Percentiles rank a stretch among this genome's conserved stretches.
phyloP scores from a whole-genome alignment of 2,888 invertebrate genomes.

The Lepidochrysops patricia region DNA sequence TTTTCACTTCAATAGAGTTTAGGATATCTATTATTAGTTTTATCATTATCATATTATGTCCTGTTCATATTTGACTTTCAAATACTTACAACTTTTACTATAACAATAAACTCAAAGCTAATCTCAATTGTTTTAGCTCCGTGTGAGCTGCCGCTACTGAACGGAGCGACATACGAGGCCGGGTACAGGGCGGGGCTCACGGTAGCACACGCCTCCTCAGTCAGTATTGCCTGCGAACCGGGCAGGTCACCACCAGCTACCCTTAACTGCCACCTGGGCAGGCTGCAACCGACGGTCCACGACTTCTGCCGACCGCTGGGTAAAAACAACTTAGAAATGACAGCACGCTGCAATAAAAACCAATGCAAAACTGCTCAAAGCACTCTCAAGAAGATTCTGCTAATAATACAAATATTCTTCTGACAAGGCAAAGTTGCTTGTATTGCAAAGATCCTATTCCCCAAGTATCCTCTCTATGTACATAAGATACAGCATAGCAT shows the following conservation, averaged over 20 bases:
- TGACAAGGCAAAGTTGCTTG: too few relatives aligned
- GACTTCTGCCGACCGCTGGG: conserved; percentile 66
- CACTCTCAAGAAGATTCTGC: too few relatives aligned
- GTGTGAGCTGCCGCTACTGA: conserved; percentile 79
- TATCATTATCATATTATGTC: too few relatives aligned
- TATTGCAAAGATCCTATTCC: background rate
- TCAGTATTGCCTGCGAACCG: conserved; percentile 81
- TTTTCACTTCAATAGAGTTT: background rate
- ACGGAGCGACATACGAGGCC: conserved; percentile 81
- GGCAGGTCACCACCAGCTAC: conserved; percentile 72
- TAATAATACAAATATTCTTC: too few relatives aligned
- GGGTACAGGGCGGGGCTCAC: conserved; percentile 87
- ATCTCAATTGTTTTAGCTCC: conserved; percentile 62
- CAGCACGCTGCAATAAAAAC: too few relatives aligned
- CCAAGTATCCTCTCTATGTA: too few relatives aligned
- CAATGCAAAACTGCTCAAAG: too few relatives aligned
- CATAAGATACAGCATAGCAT: too few relatives aligned
- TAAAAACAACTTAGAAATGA: conserved; percentile 30
- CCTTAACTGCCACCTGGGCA: conserved; percentile 77
- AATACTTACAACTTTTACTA: background rate
- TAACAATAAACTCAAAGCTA: background rate
- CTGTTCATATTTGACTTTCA: too few relatives aligned
- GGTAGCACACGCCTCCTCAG: conserved; percentile 86
- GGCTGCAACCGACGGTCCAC: conserved; percentile 75
- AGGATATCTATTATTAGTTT: too few relatives aligned